Base-by-base conservation (phyloP, 2,113 vertebrate species). In the Xenus cinereus region DNA sequence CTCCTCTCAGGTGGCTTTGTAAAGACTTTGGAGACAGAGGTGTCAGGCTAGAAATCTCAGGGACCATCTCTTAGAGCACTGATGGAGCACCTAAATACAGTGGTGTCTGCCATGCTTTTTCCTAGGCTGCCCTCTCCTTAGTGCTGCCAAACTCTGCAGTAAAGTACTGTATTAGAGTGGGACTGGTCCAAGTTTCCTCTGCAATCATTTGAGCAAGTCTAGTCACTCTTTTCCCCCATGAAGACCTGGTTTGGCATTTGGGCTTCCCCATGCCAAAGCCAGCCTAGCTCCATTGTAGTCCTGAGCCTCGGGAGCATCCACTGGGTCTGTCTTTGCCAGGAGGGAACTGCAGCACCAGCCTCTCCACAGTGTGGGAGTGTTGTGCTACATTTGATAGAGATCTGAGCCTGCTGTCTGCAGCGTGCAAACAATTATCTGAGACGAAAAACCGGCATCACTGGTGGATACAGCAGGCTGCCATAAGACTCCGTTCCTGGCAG, bases 281-380 rank as follows among this genome's bases (percentile, higher is more conserved):
- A n/a, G 48, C 30, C 33, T 62, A 64, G 48, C 57, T 82, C 24
- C 37, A 1, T 3, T 66, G n/a, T 23, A 50, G 57, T 53, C 28
- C 41, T 4, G 7, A 83, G 82, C 37, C 72, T 51, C 4, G 1
- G 28, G 50, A 92, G 63, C 27, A 15, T 46, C 39, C 24, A 3
- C 13, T 13, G 30, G 41, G 4, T 63, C 67, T 85, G 67, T 3
- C 41, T 80, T 23, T 69, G 57, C 60, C 46, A 35, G 68, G 50
- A 77, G 35, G 11, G 24, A n/a, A 1, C 45, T 89, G 84, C 89
- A 93, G 21, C 5, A 1, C 89, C 89, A 30, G 57, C 54, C 57
- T 95, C 50, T 82, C 95, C 94, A 87, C 94, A 7, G 84, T 14
- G 91, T 94, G 94, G 94, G 89, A 94, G 94, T 94, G 87, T 97